Base-by-base conservation (phyloP, 2,888 invertebrate species). In the Diplolepis rosae region DNA sequence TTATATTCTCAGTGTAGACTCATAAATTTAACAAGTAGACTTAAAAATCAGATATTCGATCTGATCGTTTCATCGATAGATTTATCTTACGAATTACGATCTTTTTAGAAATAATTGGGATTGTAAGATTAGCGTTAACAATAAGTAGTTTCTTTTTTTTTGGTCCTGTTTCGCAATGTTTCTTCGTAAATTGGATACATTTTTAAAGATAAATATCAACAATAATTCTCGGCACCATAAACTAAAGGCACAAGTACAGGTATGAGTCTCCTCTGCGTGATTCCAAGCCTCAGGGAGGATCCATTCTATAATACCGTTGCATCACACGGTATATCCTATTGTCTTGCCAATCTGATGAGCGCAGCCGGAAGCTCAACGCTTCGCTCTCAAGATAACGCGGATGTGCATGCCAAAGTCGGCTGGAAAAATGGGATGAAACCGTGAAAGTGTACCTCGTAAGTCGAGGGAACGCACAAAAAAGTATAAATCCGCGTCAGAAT, bases 281-380 rank as follows among this genome's bases (percentile, higher is more conserved):
- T 73, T 75, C 72, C 71, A 69, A 73, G 73, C 73, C 76, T 70
- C 65, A 66, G 65, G 74, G 72, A 76, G 79, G 74, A 73, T 71
- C 69, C 74, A 69, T 81, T 80, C 81, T 79, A 80, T 82, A 82
- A 80, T 80, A 80, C 78, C 77, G 79, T 85, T 84, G 80, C 84
- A 71, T 82, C 61, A 61, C 82, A 82, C 70, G 72, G 73, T 74
- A 80, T 79, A 78, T 78, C 77, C 82, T 78, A 84, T 84, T 84
- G 84, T 84, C 73, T 83, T 80, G 80, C 80, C 83, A 82, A 84
- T 84, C 84, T 82, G 83, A 84, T 83, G 78, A 79, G 76, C 80
- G 75, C 76, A 79, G 69, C 82, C 82, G 83, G 83, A 83, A 83
- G 77, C 78, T 65, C 76, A 61, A 75, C 74, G 77, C 82, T 78